Conservation (phyloP, 2,888 invertebrate genomes). For the Harpalus rubripes region DNA sequence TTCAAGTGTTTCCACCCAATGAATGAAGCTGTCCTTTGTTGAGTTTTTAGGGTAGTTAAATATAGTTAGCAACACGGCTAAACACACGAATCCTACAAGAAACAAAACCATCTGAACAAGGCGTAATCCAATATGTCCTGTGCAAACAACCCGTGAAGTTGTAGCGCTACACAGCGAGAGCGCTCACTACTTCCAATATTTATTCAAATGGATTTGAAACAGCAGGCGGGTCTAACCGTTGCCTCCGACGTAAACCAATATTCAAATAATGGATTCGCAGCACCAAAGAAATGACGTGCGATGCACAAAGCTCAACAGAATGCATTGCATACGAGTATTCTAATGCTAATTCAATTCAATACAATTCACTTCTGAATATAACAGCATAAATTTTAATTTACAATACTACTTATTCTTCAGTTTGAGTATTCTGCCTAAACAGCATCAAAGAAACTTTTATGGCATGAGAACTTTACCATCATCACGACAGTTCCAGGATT, state of each 20-base stretch:
- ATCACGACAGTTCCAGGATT: too few relatives aligned
- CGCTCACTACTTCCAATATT: constrained; percentile 38
- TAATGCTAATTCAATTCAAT: constrained; percentile 32
- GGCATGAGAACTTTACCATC: too few relatives aligned
- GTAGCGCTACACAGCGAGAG: constrained; percentile 2
- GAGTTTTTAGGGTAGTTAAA: background rate
- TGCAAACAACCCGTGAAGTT: constrained; percentile 34
- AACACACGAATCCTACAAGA: constrained; percentile 2
- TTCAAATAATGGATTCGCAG: constrained; percentile 50
- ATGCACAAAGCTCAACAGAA: constrained; percentile 1
- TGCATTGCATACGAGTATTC: constrained; percentile 10
- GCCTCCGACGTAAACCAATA: constrained; percentile 37
- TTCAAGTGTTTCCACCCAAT: background rate
- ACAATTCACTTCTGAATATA: too few relatives aligned
- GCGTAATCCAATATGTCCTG: constrained; percentile 44
- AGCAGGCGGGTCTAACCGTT: constrained; percentile 19
- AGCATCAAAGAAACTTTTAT: too few relatives aligned
- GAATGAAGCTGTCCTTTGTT: background rate
- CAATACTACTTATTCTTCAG: too few relatives aligned
- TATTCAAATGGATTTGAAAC: constrained; percentile 48
- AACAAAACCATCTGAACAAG: constrained; percentile 4
- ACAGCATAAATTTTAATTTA: too few relatives aligned
- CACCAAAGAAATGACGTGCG: constrained; percentile 20
- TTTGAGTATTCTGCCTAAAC: too few relatives aligned
- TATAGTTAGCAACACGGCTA: background rate